phyloP scores from a whole-genome alignment of 2,888 invertebrate species.

The Eupelmus urozonus region DNA sequence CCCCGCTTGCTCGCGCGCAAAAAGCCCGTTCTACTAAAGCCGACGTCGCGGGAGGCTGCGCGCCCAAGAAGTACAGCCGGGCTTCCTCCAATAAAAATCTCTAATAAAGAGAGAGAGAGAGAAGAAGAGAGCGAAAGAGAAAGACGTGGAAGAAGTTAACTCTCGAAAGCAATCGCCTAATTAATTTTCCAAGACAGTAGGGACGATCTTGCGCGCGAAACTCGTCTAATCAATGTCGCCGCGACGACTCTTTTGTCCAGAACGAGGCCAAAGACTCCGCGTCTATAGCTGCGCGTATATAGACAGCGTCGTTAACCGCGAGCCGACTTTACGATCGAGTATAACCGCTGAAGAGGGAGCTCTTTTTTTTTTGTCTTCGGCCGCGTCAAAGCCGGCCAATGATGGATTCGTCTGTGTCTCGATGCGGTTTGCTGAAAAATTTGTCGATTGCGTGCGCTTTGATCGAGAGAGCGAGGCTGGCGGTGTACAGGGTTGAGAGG shows the following conservation, averaged over 20 bases:
- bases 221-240: conserved; percentile 12
- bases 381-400: too few relatives aligned
- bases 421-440: too few relatives aligned
- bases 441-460: too few relatives aligned
- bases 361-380: neutral
- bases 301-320: neutral
- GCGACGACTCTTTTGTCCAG: neutral
- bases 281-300: neutral
- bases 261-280: neutral
- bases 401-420: too few relatives aligned
- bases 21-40: too few relatives aligned
- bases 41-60: too few relatives aligned
- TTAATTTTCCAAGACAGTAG: conserved; percentile 1
- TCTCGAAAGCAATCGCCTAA: conserved; percentile 20
- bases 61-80: neutral
- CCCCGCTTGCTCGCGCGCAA: too few relatives aligned
- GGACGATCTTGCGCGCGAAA: neutral
- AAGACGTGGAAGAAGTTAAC: neutral
- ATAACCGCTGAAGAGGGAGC: too few relatives aligned
- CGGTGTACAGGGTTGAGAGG: too few relatives aligned
- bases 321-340: neutral
- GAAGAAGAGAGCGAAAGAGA: too few relatives aligned
- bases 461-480: too few relatives aligned
- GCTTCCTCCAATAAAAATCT: conserved; percentile 12
- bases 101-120: neutral